Evolutionary conservation across 2,797 vertebrate species (phyloP).

Genomic region (Trichosurus vulpecula): DNA sequence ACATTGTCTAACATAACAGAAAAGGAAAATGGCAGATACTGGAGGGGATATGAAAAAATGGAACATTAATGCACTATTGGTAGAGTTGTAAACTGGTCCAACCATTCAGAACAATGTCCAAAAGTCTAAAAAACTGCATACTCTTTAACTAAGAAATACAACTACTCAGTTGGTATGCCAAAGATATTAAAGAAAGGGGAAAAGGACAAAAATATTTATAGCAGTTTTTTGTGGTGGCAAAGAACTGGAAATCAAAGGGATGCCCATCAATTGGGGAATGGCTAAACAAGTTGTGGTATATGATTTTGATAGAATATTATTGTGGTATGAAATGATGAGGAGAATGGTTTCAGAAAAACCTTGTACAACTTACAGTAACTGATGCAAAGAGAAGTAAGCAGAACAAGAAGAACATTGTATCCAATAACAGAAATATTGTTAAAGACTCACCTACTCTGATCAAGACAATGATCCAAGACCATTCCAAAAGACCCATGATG

Average conservation of each 20-base stretch:
- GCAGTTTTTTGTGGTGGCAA: not conserved
- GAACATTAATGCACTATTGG: not conserved
- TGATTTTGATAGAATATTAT: not conserved
- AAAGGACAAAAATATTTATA: not conserved
- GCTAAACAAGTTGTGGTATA: not conserved
- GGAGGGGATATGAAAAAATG: not conserved
- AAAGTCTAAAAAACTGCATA: not conserved
- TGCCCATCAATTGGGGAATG: not conserved
- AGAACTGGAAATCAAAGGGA: not conserved
- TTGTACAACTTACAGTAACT: not conserved
- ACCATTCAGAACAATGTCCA: not conserved
- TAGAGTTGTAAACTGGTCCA: not conserved
- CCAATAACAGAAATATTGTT: not conserved
- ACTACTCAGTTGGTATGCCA: not conserved
- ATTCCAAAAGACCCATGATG: not conserved
- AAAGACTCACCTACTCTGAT: not conserved
- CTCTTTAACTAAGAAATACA: not conserved
- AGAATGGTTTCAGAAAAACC: not conserved
- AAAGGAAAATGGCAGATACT: not conserved
- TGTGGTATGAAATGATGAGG: not conserved
- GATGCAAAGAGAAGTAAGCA: not conserved
- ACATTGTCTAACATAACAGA: not conserved
- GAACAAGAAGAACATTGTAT: not conserved
- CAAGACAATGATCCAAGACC: not conserved
- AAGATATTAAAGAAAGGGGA: not conserved